Base-by-base conservation (phyloP, 2,888 invertebrate genomes). In the Priocnemis perturbator region DNA sequence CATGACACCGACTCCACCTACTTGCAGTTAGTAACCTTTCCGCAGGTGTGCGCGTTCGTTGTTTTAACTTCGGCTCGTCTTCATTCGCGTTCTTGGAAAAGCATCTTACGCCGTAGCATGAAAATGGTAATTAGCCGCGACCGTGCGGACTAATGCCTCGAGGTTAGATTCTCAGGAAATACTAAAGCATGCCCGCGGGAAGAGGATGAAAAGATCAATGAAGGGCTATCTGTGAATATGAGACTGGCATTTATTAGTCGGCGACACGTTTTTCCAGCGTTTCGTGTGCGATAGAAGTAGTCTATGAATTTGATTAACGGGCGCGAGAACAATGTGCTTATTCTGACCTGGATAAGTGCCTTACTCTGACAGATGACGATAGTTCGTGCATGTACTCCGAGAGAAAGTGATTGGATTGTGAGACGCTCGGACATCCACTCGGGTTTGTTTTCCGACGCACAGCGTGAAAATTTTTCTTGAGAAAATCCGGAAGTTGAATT, bases 401-500 rank as follows among this genome's bases (percentile, higher is more conserved):
- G 60, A 48, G 60, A 64, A 60, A 66, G 60, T 60, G 48, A 60
- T 60, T 56, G 45, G 56, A 64, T 44, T 48, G 20, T 50, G 58
- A 64, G 59, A 59, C 19, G 20, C n/a, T 53, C 59, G 52, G 45
- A 60, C 45, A n/a, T 14, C 58, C 37, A 37, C 57, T 57, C 57
- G 23, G n/a, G n/a, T n/a, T 37, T n/a, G 30, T 11, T 26, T n/a
- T 37, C 7, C 2, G 37, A 37, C 4, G 7, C 37, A 11, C 11
- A 37, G 14, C 37, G 14, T 37, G 11, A 1, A 37, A 9, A 3
- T 11, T 5, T 37, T 37, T 37, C 37, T 11, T 11, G 37, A 9
- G 37, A 37, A 9, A 37, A 5, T 37, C 37, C 37, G 11, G 11
- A 37, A 37, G 37, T 37, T 3, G 11, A 11, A 9, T 11, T 37